phyloP scores from a whole-genome alignment of 2,888 invertebrate species.

The Scaptomyza flava region DNA sequence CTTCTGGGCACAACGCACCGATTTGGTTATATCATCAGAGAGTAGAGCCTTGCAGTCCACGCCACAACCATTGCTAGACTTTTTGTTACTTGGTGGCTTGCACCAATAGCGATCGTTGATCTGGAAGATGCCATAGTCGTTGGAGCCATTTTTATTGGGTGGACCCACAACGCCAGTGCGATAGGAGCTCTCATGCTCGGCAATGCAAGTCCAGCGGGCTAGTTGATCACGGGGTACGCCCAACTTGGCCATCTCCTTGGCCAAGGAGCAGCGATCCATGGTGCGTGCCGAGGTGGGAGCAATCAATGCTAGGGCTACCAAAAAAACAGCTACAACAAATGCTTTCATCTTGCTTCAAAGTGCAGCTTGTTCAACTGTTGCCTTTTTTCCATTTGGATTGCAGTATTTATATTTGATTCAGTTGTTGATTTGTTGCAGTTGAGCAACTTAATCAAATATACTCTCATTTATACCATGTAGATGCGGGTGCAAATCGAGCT shows the following conservation, averaged over 20 bases:
- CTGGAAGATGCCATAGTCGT: conserved; percentile 82
- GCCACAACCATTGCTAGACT: conserved; percentile 68
- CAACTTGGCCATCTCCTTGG: conserved; percentile 68
- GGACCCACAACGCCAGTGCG: conserved; percentile 84
- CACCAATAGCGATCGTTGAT: conserved; percentile 82
- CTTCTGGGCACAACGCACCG: conserved; percentile 68
- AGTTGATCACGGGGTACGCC: conserved; percentile 70
- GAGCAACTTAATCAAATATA: conserved; percentile 8
- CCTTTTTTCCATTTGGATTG: background rate
- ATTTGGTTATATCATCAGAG: conserved; percentile 64
- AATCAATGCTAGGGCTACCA: conserved; percentile 37
- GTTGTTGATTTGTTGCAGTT: conserved; percentile 12
- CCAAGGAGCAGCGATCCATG: conserved; percentile 72
- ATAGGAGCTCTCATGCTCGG: conserved; percentile 73
- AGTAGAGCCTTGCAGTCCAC: conserved; percentile 63
- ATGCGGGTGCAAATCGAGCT: conserved; percentile 13
- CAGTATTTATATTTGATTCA: conserved; percentile 38
- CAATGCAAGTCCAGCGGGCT: conserved; percentile 75
- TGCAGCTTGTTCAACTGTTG: conserved; percentile 20
- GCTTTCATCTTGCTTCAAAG: conserved; percentile 35
- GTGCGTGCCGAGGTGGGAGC: conserved; percentile 49
- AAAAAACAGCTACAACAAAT: conserved; percentile 13
- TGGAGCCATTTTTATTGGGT: conserved; percentile 84
- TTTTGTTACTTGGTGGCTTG: conserved; percentile 45
- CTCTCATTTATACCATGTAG: background rate